Evolutionary conservation across 2,797 vertebrate genomes (phyloP).

Genomic region (Thripadectes ignobilis): DNA sequence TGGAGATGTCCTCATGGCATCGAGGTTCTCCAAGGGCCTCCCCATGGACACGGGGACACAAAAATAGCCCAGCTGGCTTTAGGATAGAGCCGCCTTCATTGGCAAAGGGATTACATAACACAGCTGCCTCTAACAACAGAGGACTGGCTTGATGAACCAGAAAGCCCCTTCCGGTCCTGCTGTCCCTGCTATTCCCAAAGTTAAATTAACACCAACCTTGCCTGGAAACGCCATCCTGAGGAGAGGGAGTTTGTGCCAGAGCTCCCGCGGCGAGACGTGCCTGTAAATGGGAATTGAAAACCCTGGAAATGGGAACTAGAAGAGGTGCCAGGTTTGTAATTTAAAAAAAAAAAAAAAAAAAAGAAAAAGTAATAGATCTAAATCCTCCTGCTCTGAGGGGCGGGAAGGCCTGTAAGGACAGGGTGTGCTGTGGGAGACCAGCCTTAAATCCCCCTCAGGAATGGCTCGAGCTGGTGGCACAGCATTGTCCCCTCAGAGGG

Average conservation of each 20-base stretch:
- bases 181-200: conserved; percentile 42
- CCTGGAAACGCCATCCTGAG: neutral
- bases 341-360: neutral
- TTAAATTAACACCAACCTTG: conserved; percentile 62
- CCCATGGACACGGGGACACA: neutral
- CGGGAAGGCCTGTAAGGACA: neutral
- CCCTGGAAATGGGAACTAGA: neutral
- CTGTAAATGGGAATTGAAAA: conserved; percentile 44
- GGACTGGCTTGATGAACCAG: conserved; percentile 62
- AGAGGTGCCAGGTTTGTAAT: conserved; percentile 3
- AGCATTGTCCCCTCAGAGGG: neutral
- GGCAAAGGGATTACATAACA: conserved; percentile 21
- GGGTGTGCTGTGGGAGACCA: neutral
- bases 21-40: neutral
- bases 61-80: conserved; percentile 43
- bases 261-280: neutral
- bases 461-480: accelerated
- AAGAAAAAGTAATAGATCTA: neutral
- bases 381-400: neutral
- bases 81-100: neutral
- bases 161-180: conserved; percentile 50
- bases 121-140: conserved; percentile 41
- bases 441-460: neutral
- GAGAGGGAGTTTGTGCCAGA: neutral
- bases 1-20: neutral